Evolutionary conservation across 2,888 invertebrate species (phyloP), one percentile per base, ranked within the genome.

Genomic region (Emmelina monodactyla): DNA sequence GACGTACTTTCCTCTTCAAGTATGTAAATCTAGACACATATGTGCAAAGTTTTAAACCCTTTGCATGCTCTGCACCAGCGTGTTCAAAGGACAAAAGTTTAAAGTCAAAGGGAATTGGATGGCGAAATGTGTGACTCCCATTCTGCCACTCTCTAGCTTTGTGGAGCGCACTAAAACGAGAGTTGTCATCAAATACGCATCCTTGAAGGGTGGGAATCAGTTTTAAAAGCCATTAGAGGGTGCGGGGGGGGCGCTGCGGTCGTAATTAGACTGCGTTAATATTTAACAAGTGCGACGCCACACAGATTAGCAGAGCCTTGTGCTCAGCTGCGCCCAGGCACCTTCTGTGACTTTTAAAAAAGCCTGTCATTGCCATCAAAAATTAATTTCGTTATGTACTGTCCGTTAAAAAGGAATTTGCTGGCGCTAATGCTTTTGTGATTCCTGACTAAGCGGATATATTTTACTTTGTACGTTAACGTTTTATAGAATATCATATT

Each of bases 101-200:
- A n/a, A n/a, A n/a, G n/a, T n/a, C n/a, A n/a, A n/a, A n/a, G n/a
- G n/a, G n/a, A n/a, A n/a, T n/a, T n/a, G n/a, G n/a, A n/a, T n/a
- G n/a, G n/a, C n/a, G n/a, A n/a, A n/a, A n/a, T n/a, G n/a, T n/a
- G n/a, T n/a, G n/a, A n/a, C n/a, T n/a, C n/a, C n/a, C n/a, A n/a
- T n/a, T n/a, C n/a, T n/a, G n/a, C n/a, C n/a, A n/a, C n/a, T n/a
- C n/a, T n/a, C n/a, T n/a, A n/a, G n/a, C 25, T 25, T 48, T 49
- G 43, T 50, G 38, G 39, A 55, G 55, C 51, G 50, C 46, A 45
- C 54, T 25, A 55, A 59, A 67, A 62, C 61, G 62, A 58, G 64
- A 75, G 65, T 73, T 75, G 79, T 78, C 79, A 79, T 79, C 79
- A 78, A 79, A 79, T 75, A 72, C 78, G 66, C 76, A 78, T 79